Conservation (phyloP, 2,113 vertebrate species). For the Sclerurus mexicanus region DNA sequence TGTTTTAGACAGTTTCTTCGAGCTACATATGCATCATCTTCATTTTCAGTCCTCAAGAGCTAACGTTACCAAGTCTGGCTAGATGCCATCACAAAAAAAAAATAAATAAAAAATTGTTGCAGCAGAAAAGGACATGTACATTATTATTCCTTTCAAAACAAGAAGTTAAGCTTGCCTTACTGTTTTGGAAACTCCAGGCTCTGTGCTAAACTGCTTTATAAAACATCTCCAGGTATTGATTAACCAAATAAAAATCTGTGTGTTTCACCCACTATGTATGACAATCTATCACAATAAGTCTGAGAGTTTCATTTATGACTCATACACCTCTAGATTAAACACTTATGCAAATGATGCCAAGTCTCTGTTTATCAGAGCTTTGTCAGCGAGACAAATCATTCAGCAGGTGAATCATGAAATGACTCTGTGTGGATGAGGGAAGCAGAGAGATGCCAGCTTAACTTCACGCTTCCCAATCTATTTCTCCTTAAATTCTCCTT, state of each 20-base stretch:
- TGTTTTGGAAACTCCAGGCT: background rate
- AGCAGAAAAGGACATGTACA: background rate
- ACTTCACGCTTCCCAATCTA: background rate
- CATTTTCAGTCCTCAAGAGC: background rate
- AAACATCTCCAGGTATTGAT: background rate
- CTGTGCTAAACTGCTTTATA: background rate
- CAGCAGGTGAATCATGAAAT: constrained; percentile 54
- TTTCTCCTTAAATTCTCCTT: background rate
- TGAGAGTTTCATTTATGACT: background rate
- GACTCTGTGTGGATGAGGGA: background rate
- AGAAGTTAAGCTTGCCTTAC: background rate
- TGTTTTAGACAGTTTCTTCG: background rate
- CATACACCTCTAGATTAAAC: background rate
- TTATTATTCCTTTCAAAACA: background rate
- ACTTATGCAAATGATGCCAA: background rate
- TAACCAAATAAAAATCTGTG: background rate
- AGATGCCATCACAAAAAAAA: background rate
- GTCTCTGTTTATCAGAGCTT: constrained; percentile 27
- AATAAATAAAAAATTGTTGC: background rate
- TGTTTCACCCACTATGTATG: background rate
- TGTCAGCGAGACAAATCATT: constrained; percentile 27
- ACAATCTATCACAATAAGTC: background rate
- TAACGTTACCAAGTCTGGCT: background rate
- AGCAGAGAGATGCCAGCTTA: background rate
- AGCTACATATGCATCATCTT: background rate